Conservation (phyloP, 2,888 invertebrate species). For the Rotaria macrura region DNA sequence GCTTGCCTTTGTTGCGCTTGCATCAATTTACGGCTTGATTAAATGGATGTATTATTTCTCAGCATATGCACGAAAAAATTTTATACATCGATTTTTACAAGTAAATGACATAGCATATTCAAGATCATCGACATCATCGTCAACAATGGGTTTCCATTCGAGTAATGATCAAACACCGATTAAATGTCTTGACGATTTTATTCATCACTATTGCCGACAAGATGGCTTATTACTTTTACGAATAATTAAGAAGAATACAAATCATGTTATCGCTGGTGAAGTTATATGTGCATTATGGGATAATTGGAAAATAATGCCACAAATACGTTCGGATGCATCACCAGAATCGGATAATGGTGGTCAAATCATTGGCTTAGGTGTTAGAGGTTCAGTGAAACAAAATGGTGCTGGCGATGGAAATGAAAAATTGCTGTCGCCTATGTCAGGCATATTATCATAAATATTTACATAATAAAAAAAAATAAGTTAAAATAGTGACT, state of each 20-base stretch:
- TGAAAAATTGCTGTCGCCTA: not conserved
- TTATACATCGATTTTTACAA: constrained; percentile 29
- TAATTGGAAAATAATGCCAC: constrained; percentile 17
- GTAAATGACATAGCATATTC: constrained; percentile 12
- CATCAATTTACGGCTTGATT: constrained; percentile 30
- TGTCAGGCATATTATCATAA: not conserved
- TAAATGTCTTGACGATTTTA: constrained; percentile 29
- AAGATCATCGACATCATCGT: not conserved
- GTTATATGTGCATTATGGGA: constrained; percentile 33
- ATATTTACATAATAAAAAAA: not conserved
- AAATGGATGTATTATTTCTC: constrained; percentile 29
- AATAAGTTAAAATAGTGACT: not conserved
- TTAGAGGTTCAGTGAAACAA: not conserved
- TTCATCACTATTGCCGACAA: constrained; percentile 26
- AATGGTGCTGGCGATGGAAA: not conserved
- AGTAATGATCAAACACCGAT: constrained; percentile 17
- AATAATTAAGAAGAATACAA: constrained; percentile 30
- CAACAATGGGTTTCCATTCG: not conserved
- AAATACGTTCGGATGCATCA: constrained; percentile 7
- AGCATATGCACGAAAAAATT: constrained; percentile 22
- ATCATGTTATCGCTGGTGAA: constrained; percentile 33
- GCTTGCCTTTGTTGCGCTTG: constrained; percentile 26
- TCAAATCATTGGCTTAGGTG: not conserved
- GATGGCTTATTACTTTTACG: constrained; percentile 31
- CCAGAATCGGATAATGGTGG: constrained; percentile 7